Evolutionary conservation across 2,888 invertebrate genomes (phyloP), one percentile per base, ranked within the genome.

Genomic region (Criorhina ranunculi): DNA sequence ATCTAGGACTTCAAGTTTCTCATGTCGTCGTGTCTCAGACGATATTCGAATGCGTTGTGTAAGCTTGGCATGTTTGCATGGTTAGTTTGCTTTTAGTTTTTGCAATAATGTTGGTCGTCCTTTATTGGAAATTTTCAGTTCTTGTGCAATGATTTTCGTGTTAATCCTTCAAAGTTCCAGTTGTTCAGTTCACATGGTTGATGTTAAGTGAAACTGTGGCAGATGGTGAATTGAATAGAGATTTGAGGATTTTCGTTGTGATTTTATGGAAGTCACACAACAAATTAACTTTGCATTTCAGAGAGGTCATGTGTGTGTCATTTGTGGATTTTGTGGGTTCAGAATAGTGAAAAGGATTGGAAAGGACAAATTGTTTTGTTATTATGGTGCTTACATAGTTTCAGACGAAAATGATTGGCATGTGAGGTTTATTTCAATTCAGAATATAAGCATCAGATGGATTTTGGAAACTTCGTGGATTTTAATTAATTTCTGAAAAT

Each of bases 41-140:
- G 31, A 15, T 40, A 42, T 59, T 40, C 29, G 33, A 29, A 24
- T 19, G 60, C 46, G 9, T 19, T 40, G n/a, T 46, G 66, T 29
- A 66, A 55, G 55, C 33, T 83, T 9, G 37, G n/a, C 17, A 59
- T 60, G 55, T 59, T 81, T 64, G 49, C 64, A 49, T 75, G 75
- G 24, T 24, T 24, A 3, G 66, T 82, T 76, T 29, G 64, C 7
- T 81, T 19, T 81, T 69, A 33, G 59, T 51, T 59, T 37, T 12
- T 33, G 59, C 57, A 40, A 59, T 76, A 59, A 59, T 67, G 55
- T 75, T 46, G 64, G 55, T 73, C 42, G 12, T 42, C 35, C 24
- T 24, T 24, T n/a, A n/a, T 24, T 17, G 35, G 29, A 53, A 59
- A 24, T 4, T 4, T 51, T 60, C 51, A 29, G 35, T 60, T 72